Base-by-base conservation (phyloP, 2,113 vertebrate species). In the Anolis carolinensis region DNA sequence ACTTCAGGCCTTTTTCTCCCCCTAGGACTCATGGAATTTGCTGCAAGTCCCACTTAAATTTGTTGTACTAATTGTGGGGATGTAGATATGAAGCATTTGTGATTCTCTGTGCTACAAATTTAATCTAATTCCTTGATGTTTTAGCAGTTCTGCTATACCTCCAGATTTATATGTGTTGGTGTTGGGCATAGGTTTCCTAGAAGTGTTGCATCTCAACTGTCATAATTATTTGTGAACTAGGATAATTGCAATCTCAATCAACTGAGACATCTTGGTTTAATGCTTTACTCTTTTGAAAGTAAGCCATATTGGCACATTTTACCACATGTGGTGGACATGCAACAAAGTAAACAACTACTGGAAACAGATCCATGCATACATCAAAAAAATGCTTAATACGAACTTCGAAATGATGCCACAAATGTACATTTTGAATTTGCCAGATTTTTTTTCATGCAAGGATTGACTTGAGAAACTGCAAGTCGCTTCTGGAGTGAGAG, bases 161-260 rank as follows among this genome's bases (percentile, higher is more conserved):
- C 14, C 76, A 20, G 36, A 8, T 6, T 10, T 55, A 7, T 27
- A 21, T 48, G 36, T 75, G 27, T 48, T 76, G 39, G 83, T 1
- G 34, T 59, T 16, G 23, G 11, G 7, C 5, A 9, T 0, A 39
- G 70, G 0, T 9, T 77, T n/a, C 23, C 7, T 9, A 0, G 84
- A 50, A 77, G 73, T 1, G 65, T 89, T 67, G 62, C 32, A 83
- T 50, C 4, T 5, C 75, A 88, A 30, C 44, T 76, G 74, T 34
- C 76, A 87, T 16, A 62, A 36, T 30, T 0, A 50, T 87, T 70
- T 23, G 16, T 87, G 23, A 36, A 52, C 59, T 68, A 0, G 9
- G 20, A 27, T 52, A 18, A 20, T 70, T 10, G 62, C n/a, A 88
- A 76, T 85, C n/a, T n/a, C 39, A 52, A 68, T 62, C 91, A 85